Conservation (phyloP, 2,113 vertebrate genomes). For the Panthera tigris region DNA sequence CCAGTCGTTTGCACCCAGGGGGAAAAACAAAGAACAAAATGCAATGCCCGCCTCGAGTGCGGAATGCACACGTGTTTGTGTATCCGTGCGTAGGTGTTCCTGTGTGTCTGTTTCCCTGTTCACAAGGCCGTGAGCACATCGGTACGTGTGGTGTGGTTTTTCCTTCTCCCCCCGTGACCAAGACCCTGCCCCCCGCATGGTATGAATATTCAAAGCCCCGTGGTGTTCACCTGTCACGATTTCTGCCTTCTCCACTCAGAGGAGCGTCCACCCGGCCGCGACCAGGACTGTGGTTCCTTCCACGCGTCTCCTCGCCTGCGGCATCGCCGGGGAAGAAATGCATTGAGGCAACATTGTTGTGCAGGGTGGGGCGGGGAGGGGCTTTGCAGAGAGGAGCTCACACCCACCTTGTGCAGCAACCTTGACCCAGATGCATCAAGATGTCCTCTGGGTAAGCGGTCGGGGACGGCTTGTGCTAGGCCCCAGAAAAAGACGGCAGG, state of each 20-base stretch:
- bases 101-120: background rate
- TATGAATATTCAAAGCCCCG: too few relatives aligned
- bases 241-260: background rate
- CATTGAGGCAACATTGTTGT: rapidly evolving
- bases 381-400: too few relatives aligned
- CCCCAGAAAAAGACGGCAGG: too few relatives aligned
- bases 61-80: background rate
- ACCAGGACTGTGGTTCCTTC: too few relatives aligned
- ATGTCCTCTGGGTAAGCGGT: rapidly evolving
- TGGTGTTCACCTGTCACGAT: background rate
- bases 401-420: rapidly evolving
- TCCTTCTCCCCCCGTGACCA: background rate
- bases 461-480: rapidly evolving
- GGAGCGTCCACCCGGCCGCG: background rate
- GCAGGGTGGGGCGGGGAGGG: too few relatives aligned
- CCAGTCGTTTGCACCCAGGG: background rate
- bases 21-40: background rate
- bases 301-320: too few relatives aligned
- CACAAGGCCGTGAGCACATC: rapidly evolving
- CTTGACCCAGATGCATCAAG: rapidly evolving
- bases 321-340: rapidly evolving
- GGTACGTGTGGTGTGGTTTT: rapidly evolving
- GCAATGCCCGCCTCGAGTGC: rapidly evolving
- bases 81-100: background rate
- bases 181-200: background rate